Percentiles rank a stretch among this genome's conserved stretches.
phyloP scores from a whole-genome alignment of 30 jellyfish, hydroid and myxozoan species.

The Phacellophora camtschatica region DNA sequence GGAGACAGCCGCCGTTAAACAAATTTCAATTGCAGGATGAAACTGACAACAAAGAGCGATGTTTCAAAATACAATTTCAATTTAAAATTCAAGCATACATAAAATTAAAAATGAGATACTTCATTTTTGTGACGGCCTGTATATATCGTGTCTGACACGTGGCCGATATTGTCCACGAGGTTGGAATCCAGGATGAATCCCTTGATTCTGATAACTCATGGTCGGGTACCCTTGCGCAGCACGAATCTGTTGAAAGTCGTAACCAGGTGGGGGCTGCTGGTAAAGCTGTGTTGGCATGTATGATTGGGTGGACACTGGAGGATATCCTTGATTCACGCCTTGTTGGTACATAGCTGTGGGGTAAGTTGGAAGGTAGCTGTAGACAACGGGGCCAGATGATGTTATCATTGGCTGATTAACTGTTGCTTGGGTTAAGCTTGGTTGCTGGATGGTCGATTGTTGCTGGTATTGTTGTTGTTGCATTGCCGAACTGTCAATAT shows the following conservation, averaged over 20 bases:
- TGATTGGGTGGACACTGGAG: not conserved
- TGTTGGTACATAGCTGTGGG: slow-evolving; percentile 34
- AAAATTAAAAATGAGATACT: not conserved
- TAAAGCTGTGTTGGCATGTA: not conserved
- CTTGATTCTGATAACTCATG: not conserved
- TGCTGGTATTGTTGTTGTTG: no score
- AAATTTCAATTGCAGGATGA: no score
- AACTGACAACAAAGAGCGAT: no score
- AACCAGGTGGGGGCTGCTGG: not conserved
- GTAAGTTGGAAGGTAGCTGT: slow-evolving; percentile 17
- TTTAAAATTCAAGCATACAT: no score
- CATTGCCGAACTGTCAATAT: not conserved
- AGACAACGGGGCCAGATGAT: not conserved
- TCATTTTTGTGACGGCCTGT: not conserved
- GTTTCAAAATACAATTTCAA: no score
- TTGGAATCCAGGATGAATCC: no score
- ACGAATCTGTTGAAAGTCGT: not conserved
- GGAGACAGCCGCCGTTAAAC: no score
- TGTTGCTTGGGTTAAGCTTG: not conserved
- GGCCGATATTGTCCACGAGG: no score
- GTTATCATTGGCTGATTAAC: slow-evolving; percentile 24
- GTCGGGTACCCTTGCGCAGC: not conserved
- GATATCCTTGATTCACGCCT: not conserved
- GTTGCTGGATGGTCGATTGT: not conserved
- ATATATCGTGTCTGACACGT: not conserved